These are phyloP conservation scores for Helostoma temminkii DNA, from an alignment of 2,797 vertebrate species.

Conservation along the genomic window DNA sequence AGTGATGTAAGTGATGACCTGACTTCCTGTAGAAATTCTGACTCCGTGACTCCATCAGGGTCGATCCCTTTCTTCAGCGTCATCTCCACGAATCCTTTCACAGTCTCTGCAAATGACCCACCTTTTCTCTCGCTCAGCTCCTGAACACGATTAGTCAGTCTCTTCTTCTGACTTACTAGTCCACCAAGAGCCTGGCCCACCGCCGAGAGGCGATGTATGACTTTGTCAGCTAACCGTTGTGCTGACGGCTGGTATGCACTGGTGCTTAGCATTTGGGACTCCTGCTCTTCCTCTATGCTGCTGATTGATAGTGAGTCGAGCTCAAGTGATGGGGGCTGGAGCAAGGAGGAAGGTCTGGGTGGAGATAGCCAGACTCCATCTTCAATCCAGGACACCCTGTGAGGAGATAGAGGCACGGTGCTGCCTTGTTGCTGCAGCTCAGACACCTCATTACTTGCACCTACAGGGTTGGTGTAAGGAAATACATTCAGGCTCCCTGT, in stretches of 20 bases:
- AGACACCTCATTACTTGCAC: neutral
- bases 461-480: slow-evolving; percentile 11
- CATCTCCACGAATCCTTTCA: slow-evolving; percentile 73
- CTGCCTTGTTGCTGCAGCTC: slow-evolving; percentile 64
- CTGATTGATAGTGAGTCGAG: slow-evolving; percentile 84
- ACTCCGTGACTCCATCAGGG: slow-evolving; percentile 52
- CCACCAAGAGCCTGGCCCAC: slow-evolving; percentile 83
- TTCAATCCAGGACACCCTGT: slow-evolving; percentile 91
- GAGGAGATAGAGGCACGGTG: slow-evolving; percentile 73
- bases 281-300: slow-evolving; percentile 87
- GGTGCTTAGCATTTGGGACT: slow-evolving; percentile 38
- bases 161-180: slow-evolving; percentile 80
- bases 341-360: slow-evolving; percentile 68
- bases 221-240: slow-evolving; percentile 80
- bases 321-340: slow-evolving; percentile 72
- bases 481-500: slow-evolving; percentile 24
- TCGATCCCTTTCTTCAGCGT: slow-evolving; percentile 58
- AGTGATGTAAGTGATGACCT: slow-evolving; percentile 85
- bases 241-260: slow-evolving; percentile 43
- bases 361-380: slow-evolving; percentile 81
- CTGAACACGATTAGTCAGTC: slow-evolving; percentile 82
- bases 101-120: slow-evolving; percentile 77
- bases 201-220: slow-evolving; percentile 84
- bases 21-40: slow-evolving; percentile 88
- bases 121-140: slow-evolving; percentile 84